Evolutionary conservation across 2,888 invertebrate species (phyloP).

Genomic region (Phymatocera aterrima): DNA sequence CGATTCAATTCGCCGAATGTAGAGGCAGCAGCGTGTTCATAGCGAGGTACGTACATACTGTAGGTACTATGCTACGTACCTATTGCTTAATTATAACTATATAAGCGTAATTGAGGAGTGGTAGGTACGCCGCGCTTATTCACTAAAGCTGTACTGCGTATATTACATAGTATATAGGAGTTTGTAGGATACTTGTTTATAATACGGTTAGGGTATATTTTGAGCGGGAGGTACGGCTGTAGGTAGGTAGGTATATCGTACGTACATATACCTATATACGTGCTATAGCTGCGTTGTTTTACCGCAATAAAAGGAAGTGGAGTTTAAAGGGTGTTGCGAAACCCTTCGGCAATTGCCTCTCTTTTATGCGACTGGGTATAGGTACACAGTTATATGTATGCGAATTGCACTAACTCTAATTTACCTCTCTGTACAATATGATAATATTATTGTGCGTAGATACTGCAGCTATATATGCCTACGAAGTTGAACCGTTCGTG

Average conservation of each 20-base stretch:
- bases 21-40: background rate
- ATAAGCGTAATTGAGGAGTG: constrained; percentile 1
- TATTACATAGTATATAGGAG: background rate
- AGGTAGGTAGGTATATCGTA: too few relatives aligned
- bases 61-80: too few relatives aligned
- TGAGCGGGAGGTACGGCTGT: background rate
- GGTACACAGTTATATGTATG: too few relatives aligned
- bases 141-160: background rate
- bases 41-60: too few relatives aligned
- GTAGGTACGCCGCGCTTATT: too few relatives aligned
- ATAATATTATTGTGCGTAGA: too few relatives aligned
- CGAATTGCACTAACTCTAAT: too few relatives aligned
- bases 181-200: constrained; percentile 29
- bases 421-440: background rate
- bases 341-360: constrained; percentile 7
- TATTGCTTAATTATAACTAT: constrained; percentile 32
- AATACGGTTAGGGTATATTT: constrained; percentile 21
- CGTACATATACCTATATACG: too few relatives aligned
- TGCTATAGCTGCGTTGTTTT: constrained; percentile 14
- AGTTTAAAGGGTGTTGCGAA: background rate
- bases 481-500: too few relatives aligned
- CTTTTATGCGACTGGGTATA: background rate
- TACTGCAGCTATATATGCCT: too few relatives aligned
- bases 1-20: background rate
- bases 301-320: constrained; percentile 32